Conservation (phyloP, 2,888 invertebrate species). For the Abscondita cerata region DNA sequence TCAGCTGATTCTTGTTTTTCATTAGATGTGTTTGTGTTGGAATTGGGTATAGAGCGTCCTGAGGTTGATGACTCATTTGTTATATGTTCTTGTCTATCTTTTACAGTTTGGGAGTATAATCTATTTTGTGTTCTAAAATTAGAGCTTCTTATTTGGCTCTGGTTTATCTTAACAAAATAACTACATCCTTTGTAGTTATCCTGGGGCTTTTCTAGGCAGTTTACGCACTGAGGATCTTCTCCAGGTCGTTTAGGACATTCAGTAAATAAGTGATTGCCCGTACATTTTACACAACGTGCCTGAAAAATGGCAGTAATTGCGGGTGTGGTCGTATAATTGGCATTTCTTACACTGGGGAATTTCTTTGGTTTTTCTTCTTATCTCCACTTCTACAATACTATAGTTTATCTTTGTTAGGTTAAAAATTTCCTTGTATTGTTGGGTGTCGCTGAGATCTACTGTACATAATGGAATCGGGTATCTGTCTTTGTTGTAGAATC, state of each 20-base stretch:
- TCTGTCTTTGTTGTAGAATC: too few relatives aligned
- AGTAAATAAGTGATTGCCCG: too few relatives aligned
- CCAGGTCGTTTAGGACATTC: too few relatives aligned
- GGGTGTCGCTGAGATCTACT: too few relatives aligned
- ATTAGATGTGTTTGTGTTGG: background rate
- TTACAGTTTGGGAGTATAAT: conserved; percentile 9
- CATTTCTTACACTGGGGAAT: conserved; percentile 3
- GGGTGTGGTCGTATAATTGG: conserved; percentile 1
- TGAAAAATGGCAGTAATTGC: conserved; percentile 9
- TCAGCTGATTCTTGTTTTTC: background rate
- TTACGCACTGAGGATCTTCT: background rate
- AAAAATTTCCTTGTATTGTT: too few relatives aligned
- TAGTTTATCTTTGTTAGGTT: background rate
- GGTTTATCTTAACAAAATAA: background rate
- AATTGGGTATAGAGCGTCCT: background rate
- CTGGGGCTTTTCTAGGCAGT: conserved; percentile 9
- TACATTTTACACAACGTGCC: conserved; percentile 12
- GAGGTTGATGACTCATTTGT: conserved; percentile 5
- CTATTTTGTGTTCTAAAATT: background rate
- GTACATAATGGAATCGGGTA: too few relatives aligned
- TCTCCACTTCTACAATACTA: conserved; percentile 2
- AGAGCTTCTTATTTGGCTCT: background rate
- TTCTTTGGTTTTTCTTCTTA: background rate
- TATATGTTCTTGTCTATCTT: conserved; percentile 8
- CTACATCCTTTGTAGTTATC: background rate